Evolutionary conservation across 2,888 invertebrate species (phyloP).

Genomic region (Alloscopus bannaensis): DNA sequence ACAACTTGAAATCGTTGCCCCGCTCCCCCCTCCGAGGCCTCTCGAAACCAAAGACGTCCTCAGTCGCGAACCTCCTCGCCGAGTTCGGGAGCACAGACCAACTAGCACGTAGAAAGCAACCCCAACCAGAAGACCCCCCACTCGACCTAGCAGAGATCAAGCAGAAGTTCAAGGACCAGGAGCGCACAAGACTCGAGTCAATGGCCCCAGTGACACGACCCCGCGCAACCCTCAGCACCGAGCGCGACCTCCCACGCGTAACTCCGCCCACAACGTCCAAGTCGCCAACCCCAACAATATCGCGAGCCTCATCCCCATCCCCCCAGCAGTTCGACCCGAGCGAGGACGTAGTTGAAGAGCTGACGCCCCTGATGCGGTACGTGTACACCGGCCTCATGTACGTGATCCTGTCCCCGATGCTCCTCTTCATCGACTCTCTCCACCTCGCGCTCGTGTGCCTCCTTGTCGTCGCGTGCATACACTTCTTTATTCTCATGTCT

Average conservation of each 20-base stretch:
- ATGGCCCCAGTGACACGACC: too few relatives aligned
- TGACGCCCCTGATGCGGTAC: conserved; percentile 66
- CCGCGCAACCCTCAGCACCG: too few relatives aligned
- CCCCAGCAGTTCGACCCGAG: too few relatives aligned
- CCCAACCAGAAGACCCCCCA: too few relatives aligned
- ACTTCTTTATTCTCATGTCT: conserved; percentile 30
- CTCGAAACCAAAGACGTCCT: background rate
- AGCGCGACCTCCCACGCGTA: background rate
- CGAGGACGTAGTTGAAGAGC: conserved; percentile 1
- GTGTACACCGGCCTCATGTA: conserved; percentile 21
- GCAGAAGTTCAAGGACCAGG: too few relatives aligned
- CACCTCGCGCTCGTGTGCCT: conserved; percentile 27
- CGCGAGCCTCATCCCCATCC: too few relatives aligned
- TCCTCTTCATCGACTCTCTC: conserved; percentile 30
- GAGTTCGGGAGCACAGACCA: background rate
- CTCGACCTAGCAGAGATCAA: too few relatives aligned
- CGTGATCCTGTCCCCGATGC: conserved; percentile 34
- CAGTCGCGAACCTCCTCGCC: background rate
- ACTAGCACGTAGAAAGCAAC: too few relatives aligned
- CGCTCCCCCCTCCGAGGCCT: background rate
- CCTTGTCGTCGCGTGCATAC: conserved; percentile 30
- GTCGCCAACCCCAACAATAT: too few relatives aligned
- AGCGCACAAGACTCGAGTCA: too few relatives aligned
- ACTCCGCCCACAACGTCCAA: too few relatives aligned
- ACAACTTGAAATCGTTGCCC: background rate